Evolutionary conservation across 2,888 invertebrate species (phyloP), one percentile per base, ranked within the genome.

Genomic region (Seira sanloemensis): DNA sequence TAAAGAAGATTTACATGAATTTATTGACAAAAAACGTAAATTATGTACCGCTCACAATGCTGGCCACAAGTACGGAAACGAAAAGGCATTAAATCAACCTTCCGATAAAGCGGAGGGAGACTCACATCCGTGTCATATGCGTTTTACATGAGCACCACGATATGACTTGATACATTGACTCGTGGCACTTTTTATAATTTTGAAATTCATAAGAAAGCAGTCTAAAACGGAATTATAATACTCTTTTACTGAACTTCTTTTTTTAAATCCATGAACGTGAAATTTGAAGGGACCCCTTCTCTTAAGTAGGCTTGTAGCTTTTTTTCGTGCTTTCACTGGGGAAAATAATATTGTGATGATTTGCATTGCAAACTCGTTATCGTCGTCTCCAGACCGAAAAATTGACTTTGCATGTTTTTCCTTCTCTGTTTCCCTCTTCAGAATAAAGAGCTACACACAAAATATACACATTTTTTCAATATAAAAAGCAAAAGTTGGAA

Each of bases 361-460:
- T 86, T 86, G 82, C 86, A 86, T 86, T 84, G 82, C 84, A 86
- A 86, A 84, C 81, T 87, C 86, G 77, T 87, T 87, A 87, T 85
- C 85, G 78, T 83, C 85, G 81, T 84, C 88, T 86, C 79, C 86
- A 85, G 86, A 88, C 84, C 88, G 88, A 88, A 83, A 88, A 88
- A 88, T 88, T 88, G 86, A 87, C 85, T 87, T 86, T 84, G 81
- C 79, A 83, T 85, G 75, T 78, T 82, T 78, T 73, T 50, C 23
- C 72, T 72, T 62, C 76, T 26, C 24, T 54, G 21, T 26, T 27
- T 66, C 24, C 24, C 75, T 81, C 71, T 54, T 23, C 37, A 50
- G 50, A 50, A 67, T 27, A 50, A 50, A 50, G n/a, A 37, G 5
- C 12, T 37, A 37, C n/a, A n/a, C n/a, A 12, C 50, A 50, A 50